A percentile compares a stretch with the other conserved stretches of the same genome.
These are phyloP conservation scores for Drosophila punjabiensis DNA, from an alignment of 1,140 invertebrate species.

Conservation along the genomic window DNA sequence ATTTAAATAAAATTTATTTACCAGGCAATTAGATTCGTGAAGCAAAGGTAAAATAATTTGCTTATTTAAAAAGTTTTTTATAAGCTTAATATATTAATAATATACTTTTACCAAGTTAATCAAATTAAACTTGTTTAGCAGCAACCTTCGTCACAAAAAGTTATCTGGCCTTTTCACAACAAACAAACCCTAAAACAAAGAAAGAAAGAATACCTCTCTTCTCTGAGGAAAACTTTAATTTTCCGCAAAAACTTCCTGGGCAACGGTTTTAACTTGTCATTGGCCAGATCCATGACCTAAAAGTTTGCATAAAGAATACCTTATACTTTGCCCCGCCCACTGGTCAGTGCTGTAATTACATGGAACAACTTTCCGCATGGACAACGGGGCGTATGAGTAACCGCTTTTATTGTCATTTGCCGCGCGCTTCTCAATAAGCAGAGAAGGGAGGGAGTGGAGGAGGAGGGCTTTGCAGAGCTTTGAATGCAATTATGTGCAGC, in stretches of 20 bases:
- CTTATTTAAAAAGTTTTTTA: not conserved
- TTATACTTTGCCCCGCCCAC: constrained; percentile 1
- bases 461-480: constrained; percentile 43
- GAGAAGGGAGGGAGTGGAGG: not conserved
- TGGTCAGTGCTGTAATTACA: constrained; percentile 34
- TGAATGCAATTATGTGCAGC: constrained; percentile 81
- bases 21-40: not conserved
- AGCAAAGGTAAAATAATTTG: not conserved
- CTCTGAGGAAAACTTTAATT: constrained; percentile 17
- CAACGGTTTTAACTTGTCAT: constrained; percentile 25
- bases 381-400: constrained; percentile 74
- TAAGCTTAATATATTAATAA: not conserved
- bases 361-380: constrained; percentile 23
- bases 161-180: not conserved
- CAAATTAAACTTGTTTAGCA: constrained; percentile 18
- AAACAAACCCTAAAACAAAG: not conserved
- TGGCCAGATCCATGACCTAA: constrained; percentile 42
- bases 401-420: constrained; percentile 71
- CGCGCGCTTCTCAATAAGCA: constrained; percentile 52
- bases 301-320: constrained; percentile 44
- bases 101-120: constrained; percentile 19
- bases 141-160: constrained; percentile 29
- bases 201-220: not conserved
- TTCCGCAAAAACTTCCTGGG: constrained; percentile 21
- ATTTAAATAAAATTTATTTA: not conserved